Evolutionary conservation across 2,888 invertebrate genomes (phyloP).

Genomic region (Drosophila robusta): DNA sequence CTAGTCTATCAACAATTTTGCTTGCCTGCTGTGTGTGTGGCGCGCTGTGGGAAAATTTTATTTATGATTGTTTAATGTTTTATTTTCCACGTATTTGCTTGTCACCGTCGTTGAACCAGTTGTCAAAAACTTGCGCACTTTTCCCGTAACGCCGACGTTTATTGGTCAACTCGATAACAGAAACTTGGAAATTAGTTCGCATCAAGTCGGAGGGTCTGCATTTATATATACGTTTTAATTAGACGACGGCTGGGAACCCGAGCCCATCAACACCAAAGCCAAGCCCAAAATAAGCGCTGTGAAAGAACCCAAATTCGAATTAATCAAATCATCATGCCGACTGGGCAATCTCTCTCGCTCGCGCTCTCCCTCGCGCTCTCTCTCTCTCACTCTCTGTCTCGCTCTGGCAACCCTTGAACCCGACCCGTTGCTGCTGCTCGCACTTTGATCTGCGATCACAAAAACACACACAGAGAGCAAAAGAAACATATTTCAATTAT

Average conservation of each 20-base stretch:
- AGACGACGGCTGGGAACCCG: slow-evolving; percentile 23
- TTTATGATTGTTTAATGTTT: slow-evolving; percentile 77
- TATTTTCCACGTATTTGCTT: slow-evolving; percentile 72
- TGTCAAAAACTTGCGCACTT: slow-evolving; percentile 46
- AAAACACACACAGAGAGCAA: slow-evolving; percentile 4
- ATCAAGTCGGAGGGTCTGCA: slow-evolving; percentile 17
- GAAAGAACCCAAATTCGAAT: slow-evolving; percentile 59
- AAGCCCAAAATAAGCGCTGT: slow-evolving; percentile 19
- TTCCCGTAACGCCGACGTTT: slow-evolving; percentile 12
- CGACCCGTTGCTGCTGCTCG: slow-evolving; percentile 2
- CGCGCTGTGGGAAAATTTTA: slow-evolving; percentile 71
- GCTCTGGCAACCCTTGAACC: slow-evolving; percentile 14
- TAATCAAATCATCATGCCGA: slow-evolving; percentile 75
- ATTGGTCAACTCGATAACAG: slow-evolving; percentile 14
- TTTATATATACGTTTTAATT: slow-evolving; percentile 71
- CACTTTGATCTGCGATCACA: slow-evolving; percentile 67
- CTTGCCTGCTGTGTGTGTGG: slow-evolving; percentile 28
- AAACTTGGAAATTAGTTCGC: slow-evolving; percentile 15
- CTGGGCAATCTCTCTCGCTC: slow-evolving; percentile 8
- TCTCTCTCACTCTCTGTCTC: background rate
- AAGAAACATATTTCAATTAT: slow-evolving; percentile 78
- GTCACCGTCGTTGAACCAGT: slow-evolving; percentile 33
- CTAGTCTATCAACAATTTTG: background rate
- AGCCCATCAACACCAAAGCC: slow-evolving; percentile 37
- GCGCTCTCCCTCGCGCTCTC: too few relatives aligned